Evolutionary conservation across 2,888 invertebrate genomes (phyloP), one percentile per base, ranked within the genome.

Genomic region (Melipona beecheii): DNA sequence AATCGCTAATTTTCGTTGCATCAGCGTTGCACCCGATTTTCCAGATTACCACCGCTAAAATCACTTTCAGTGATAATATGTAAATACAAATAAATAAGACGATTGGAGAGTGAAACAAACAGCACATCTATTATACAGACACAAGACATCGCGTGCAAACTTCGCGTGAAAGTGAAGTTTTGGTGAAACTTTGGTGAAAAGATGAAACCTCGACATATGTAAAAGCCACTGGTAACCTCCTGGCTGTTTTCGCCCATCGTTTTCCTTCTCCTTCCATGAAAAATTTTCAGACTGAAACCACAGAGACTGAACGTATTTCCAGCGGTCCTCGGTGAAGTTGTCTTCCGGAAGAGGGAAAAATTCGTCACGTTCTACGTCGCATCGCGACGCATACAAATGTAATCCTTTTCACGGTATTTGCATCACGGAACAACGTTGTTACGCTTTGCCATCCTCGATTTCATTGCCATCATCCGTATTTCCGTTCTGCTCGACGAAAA

Each of bases 321-420:
- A 62, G 64, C 24, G 43, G 49, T 13, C 11, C 54, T 56, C 43
- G 13, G 60, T 36, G 68, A 70, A 75, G 75, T 69, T 76, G 49
- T 5, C 75, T 43, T 49, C 36, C 50, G 24, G 69, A 36, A 43
- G 21, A 54, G 49, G 31, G 62, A 73, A 81, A 68, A 73, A 81
- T 83, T 52, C 75, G 81, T 83, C 81, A 81, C 83, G 82, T 81
- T 54, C 43, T 31, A 52, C 36, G 66, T 24, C 81, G 71, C 81
- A 62, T 81, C 75, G 65, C 66, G 66, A 81, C 75, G 71, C 81
- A 72, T 80, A 81, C 71, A 66, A 66, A 80, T 81, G 75, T 68
- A 62, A 75, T 71, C 71, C 75, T 68, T 75, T 83, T 72, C 71
- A 50, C 75, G 66, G 75, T 54, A 69, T 75, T 81, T 83, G 71